Conservation (phyloP, 1,140 invertebrate genomes). For the Eupeodes corollae region DNA sequence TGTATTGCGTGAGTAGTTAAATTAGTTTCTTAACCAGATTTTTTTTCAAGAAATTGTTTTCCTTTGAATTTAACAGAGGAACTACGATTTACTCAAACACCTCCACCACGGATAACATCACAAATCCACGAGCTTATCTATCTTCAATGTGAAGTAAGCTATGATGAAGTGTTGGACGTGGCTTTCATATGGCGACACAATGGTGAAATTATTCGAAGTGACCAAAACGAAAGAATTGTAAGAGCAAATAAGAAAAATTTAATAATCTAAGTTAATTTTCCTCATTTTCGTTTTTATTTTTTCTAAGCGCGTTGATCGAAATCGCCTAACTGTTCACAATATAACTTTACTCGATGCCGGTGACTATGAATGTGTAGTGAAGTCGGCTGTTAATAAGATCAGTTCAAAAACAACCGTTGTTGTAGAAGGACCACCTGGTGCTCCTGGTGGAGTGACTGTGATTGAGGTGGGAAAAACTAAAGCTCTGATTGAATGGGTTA, state of each 20-base stretch:
- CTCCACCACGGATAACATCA: constrained; percentile 51
- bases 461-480: constrained; percentile 61
- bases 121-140: constrained; percentile 59
- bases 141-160: constrained; percentile 66
- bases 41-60: not conserved
- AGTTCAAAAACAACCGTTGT: constrained; percentile 56
- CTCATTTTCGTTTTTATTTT: too few relatives aligned
- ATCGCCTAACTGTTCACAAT: constrained; percentile 67
- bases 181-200: constrained; percentile 88
- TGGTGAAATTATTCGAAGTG: constrained; percentile 61
- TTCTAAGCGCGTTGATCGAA: constrained; percentile 49
- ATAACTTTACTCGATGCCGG: constrained; percentile 75
- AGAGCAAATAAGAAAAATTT: constrained; percentile 1
- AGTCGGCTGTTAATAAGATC: constrained; percentile 75
- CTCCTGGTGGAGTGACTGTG: constrained; percentile 67
- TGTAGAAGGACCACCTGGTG: constrained; percentile 74
- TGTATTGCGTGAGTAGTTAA: constrained; percentile 59
- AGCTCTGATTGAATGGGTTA: constrained; percentile 76
- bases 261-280: not conserved
- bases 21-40: not conserved
- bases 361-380: constrained; percentile 78
- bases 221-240: constrained; percentile 42
- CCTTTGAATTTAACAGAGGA: constrained; percentile 39
- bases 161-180: constrained; percentile 72
- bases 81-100: constrained; percentile 55